Conservation (phyloP, 2,888 invertebrate species). For the Platycheirus albimanus region DNA sequence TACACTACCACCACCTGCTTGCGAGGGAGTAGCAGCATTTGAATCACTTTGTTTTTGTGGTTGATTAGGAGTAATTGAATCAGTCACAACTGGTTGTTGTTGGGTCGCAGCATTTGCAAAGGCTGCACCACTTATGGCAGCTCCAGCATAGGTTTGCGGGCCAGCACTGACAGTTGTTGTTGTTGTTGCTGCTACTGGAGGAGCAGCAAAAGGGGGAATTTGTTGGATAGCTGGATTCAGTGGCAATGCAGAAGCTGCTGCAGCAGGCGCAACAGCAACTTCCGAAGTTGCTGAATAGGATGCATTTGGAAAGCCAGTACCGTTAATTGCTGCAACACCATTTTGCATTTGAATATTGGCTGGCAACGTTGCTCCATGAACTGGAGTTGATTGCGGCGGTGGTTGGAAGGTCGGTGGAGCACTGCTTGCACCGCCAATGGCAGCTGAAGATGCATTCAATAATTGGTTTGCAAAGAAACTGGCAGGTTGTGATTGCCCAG, state of each 20-base stretch:
- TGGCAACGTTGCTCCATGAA: slow-evolving; percentile 78
- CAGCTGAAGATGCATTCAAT: slow-evolving; percentile 60
- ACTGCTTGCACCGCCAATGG: slow-evolving; percentile 76
- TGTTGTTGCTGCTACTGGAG: slow-evolving; percentile 68
- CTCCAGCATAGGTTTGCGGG: slow-evolving; percentile 79
- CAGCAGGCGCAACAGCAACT: slow-evolving; percentile 44
- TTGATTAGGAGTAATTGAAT: slow-evolving; percentile 47
- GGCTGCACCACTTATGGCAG: slow-evolving; percentile 57
- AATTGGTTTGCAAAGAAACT: slow-evolving; percentile 47
- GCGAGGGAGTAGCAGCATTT: slow-evolving; percentile 67
- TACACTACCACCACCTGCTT: slow-evolving; percentile 68
- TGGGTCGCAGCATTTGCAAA: slow-evolving; percentile 58
- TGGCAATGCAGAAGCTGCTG: slow-evolving; percentile 50
- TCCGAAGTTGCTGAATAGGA: slow-evolving; percentile 29
- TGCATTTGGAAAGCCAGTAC: slow-evolving; percentile 34
- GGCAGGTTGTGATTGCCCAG: slow-evolving; percentile 64
- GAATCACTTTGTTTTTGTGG: slow-evolving; percentile 63
- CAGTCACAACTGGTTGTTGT: slow-evolving; percentile 46
- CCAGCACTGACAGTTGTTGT: slow-evolving; percentile 72
- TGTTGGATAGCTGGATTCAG: slow-evolving; percentile 64
- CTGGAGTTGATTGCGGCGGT: slow-evolving; percentile 76
- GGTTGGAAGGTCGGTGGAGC: slow-evolving; percentile 82
- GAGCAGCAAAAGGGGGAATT: too few relatives aligned
- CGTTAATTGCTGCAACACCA: slow-evolving; percentile 75
- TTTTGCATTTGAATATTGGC: slow-evolving; percentile 78